Evolutionary conservation across 2,888 invertebrate species (phyloP), one percentile per base, ranked within the genome.

Genomic region (Hanleya hanleyi): DNA sequence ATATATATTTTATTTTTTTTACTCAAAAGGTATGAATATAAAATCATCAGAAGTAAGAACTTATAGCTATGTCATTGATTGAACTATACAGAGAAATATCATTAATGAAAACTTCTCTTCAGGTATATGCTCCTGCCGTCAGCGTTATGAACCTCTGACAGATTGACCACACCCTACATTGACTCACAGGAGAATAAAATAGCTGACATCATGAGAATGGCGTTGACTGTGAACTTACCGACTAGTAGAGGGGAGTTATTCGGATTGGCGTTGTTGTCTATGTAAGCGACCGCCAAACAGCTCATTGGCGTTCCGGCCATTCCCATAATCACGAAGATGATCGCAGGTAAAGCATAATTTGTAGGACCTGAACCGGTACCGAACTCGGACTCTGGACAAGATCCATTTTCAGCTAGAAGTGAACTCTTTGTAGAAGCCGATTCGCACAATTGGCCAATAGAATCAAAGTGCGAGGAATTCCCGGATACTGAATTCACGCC

Each of bases 241-340:
- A 57, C 26, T 15, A 29, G 29, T 26, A 57, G 32, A 7, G 57
- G 57, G 29, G 57, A 57, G 2, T 29, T 57, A 3, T 15, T 26
- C 4, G 18, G 12, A 26, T 26, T 29, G 7, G 57, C 57, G 26
- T 57, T 57, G 32, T 57, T 57, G 26, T 57, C 57, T 4, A 57
- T 57, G 57, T 22, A 57, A 32, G 57, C 57, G 15, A 57, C 57
- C 2, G 22, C 57, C 18, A 57, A 26, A 29, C 57, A 57, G 57
- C 57, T 57, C 57, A 57, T 57, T 26, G 57, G 57, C 29, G 57
- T 57, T 26, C 57, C 57, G 2, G 57, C 57, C 29, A 57, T 57
- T 26, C 57, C 57, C 26, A 22, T 57, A 15, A 57, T 29, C 26
- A 57, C 9, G 57, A 57, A 57, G 2, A 57, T 57, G 4, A 57